Evolutionary conservation across 2,797 vertebrate species (phyloP).

Genomic region (Sebastes diploproa): DNA sequence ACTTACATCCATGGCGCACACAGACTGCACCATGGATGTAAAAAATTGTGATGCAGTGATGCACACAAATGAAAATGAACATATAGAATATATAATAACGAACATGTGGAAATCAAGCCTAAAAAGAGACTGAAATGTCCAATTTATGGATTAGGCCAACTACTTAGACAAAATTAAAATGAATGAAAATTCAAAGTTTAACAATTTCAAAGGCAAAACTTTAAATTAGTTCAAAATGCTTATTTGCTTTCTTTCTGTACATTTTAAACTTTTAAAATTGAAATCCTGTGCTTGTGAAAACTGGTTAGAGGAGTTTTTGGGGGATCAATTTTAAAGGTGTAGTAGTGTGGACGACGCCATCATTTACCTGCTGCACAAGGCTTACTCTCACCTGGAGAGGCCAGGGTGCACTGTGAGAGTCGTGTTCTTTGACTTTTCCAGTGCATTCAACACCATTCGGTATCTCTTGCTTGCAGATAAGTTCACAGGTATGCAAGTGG

Average conservation of each 20-base stretch:
- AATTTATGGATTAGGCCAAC: background rate
- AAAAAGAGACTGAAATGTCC: background rate
- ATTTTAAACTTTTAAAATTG: background rate
- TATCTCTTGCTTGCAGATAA: fast-evolving
- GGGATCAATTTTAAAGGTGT: background rate
- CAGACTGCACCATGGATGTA: no score
- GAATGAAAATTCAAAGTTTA: background rate
- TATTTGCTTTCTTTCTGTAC: background rate
- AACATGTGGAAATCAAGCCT: background rate
- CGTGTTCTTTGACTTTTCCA: no score
- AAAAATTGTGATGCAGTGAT: no score
- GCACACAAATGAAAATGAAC: background rate
- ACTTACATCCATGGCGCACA: no score
- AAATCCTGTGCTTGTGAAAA: background rate
- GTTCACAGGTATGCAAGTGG: fast-evolving
- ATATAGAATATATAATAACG: background rate
- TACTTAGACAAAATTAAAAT: background rate
- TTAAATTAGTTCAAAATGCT: background rate
- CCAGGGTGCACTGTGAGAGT: no score
- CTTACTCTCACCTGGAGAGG: no score
- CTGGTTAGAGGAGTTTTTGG: background rate
- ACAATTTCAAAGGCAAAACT: background rate
- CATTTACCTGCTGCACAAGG: no score
- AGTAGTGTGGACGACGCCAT: no score
- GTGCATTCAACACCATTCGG: no score